Evolutionary conservation across 1,140 invertebrate genomes (phyloP), one percentile per base, ranked within the genome.

Genomic region (Habropoda laboriosa): DNA sequence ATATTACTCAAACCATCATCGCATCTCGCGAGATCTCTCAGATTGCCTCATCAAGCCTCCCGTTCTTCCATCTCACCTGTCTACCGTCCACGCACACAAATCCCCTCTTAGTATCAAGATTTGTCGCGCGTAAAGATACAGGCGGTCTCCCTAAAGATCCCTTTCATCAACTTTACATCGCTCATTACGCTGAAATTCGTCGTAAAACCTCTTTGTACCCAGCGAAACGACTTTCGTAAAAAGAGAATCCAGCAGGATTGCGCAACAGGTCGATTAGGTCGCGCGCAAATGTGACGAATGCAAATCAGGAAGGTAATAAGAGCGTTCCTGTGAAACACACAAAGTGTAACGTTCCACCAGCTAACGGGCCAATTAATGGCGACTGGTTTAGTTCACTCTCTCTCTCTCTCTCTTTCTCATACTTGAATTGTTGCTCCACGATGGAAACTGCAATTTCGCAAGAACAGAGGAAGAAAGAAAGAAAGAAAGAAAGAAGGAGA

Each of bases 351-450:
- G 57, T 42, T 40, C 18, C 45, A 32, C n/a, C 35, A 8, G 10
- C 7, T 60, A 49, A 71, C 67, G n/a, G 67, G 6, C 49, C 68
- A 64, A 79, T 79, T 79, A 79, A 79, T 55, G 60, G 40, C 49
- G 47, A 64, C 57, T 53, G 67, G 76, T 63, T 61, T 35, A 73
- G 58, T 38, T 55, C 38, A 6, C 68, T 63, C 49, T 35, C 27
- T 32, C 53, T 67, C 30, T 13, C 13, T 67, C 10, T 27, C 27
- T 35, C 64, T 27, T 30, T 27, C 27, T 35, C 64, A 18, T 30
- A 30, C 6, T 13, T 2, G 58, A 35, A 64, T 60, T n/a, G 77
- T 73, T 55, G 70, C 77, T 40, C 47, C 77, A 64, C 70, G 57
- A n/a, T 79, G 57, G 27, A 49, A 71, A 49, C 70, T 55, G 68